A percentile compares a stretch with the other conserved stretches of the same genome.
Conservation (phyloP, 1,140 invertebrate genomes). For the Mesaphorura yosii region DNA sequence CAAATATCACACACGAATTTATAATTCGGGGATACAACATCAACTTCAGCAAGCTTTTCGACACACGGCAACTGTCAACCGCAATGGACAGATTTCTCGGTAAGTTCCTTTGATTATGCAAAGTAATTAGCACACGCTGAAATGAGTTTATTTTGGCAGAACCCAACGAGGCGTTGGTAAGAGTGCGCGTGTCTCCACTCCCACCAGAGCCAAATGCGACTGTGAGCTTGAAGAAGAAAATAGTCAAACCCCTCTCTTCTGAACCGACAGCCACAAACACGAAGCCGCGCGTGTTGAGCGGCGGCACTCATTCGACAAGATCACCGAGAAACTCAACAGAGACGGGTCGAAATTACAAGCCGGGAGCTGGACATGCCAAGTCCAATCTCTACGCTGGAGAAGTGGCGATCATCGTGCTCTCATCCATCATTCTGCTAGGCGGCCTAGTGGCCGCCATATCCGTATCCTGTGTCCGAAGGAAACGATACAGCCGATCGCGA, state of each 20-base stretch:
- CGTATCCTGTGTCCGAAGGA: conserved; percentile 44
- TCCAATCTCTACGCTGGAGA: conserved; percentile 58
- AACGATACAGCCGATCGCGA: conserved; percentile 29
- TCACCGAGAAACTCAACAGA: no score
- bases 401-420: conserved; percentile 61
- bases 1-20: conserved; percentile 50
- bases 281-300: no score
- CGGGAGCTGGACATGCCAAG: no score
- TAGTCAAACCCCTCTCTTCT: no score
- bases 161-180: conserved; percentile 27
- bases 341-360: no score
- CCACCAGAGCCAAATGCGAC: neutral
- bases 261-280: no score
- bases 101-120: conserved; percentile 9
- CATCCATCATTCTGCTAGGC: conserved; percentile 63
- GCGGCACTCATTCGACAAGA: no score
- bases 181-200: conserved; percentile 8
- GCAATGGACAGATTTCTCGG: conserved; percentile 22
- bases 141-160: conserved; percentile 11
- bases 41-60: conserved; percentile 10
- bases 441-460: conserved; percentile 63
- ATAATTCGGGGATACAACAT: conserved; percentile 45
- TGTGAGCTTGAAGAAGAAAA: neutral
- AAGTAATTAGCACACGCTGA: neutral
- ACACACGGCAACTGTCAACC: conserved; percentile 23